These are phyloP conservation scores for Clarias fuscus DNA, from an alignment of 2,797 vertebrate genomes.

Conservation along the genomic window DNA sequence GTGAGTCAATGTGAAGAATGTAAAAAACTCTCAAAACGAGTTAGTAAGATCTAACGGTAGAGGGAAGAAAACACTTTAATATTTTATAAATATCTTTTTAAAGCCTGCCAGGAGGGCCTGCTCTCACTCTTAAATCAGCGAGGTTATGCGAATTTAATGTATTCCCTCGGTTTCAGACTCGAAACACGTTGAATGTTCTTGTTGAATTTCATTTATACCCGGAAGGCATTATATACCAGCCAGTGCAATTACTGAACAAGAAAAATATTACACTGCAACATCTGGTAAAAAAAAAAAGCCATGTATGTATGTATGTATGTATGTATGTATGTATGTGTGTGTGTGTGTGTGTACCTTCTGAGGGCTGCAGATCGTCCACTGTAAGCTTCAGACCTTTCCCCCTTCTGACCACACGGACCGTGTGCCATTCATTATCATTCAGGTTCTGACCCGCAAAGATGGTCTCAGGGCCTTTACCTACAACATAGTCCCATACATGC, in stretches of 20 bases:
- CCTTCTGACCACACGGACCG: conserved; percentile 94
- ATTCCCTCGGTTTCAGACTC: conserved; percentile 32
- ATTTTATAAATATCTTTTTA: conserved; percentile 45
- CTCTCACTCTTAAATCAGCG: conserved; percentile 43
- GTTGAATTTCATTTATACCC: conserved; percentile 11
- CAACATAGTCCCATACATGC: conserved; percentile 84
- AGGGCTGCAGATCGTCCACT: conserved; percentile 95
- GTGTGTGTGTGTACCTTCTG: conserved; percentile 83
- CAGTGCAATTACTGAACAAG: conserved; percentile 13
- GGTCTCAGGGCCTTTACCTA: conserved; percentile 99
- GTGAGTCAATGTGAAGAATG: conserved; percentile 17
- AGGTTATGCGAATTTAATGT: conserved; percentile 56
- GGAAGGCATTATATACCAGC: conserved; percentile 19
- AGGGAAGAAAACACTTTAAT: conserved; percentile 35
- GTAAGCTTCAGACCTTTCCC: conserved; percentile 96
- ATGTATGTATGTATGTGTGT: background rate
- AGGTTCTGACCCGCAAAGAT: conserved; percentile 98
- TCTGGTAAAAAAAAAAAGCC: background rate
- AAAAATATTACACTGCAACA: conserved; percentile 16
- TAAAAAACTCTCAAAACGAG: background rate
- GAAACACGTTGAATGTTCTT: conserved; percentile 5
- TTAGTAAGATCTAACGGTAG: conserved; percentile 9
- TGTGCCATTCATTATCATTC: conserved; percentile 99
- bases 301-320: background rate
- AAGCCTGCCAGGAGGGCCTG: conserved; percentile 28